phyloP scores from a whole-genome alignment of 2,797 vertebrate genomes.

The Lophius americanus region DNA sequence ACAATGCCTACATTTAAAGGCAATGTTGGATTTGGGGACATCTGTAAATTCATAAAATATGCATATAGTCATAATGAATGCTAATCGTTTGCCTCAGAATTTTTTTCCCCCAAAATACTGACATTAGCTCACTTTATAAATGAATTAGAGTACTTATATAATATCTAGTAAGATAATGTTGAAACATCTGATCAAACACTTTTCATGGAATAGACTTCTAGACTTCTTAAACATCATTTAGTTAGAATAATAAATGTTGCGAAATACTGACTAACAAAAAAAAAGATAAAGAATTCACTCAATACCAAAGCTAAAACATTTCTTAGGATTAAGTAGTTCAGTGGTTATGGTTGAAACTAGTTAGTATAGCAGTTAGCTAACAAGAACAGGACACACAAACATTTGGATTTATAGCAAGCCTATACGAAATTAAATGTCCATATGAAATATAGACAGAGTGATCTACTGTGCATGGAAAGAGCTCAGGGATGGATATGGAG shows the following conservation, averaged over 20 bases:
- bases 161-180: neutral
- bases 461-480: slow-evolving; percentile 10
- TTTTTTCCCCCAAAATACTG: neutral
- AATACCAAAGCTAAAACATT: neutral
- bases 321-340: neutral
- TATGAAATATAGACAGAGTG: no score
- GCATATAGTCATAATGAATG: slow-evolving; percentile 18
- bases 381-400: no score
- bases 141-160: neutral
- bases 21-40: slow-evolving; percentile 31
- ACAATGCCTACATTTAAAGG: slow-evolving; percentile 31
- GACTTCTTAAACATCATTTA: no score
- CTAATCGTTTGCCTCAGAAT: slow-evolving; percentile 18
- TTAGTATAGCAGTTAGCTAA: no score
- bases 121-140: neutral
- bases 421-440: no score
- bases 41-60: slow-evolving; percentile 42
- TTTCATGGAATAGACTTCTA: neutral
- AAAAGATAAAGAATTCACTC: neutral
- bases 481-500: slow-evolving; percentile 30
- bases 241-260: neutral
- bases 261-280: neutral
- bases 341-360: slow-evolving; percentile 12
- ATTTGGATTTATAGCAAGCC: no score
- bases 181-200: neutral